These are phyloP conservation scores for Junonia oenone DNA, from an alignment of 2,888 invertebrate species.

Conservation along the genomic window DNA sequence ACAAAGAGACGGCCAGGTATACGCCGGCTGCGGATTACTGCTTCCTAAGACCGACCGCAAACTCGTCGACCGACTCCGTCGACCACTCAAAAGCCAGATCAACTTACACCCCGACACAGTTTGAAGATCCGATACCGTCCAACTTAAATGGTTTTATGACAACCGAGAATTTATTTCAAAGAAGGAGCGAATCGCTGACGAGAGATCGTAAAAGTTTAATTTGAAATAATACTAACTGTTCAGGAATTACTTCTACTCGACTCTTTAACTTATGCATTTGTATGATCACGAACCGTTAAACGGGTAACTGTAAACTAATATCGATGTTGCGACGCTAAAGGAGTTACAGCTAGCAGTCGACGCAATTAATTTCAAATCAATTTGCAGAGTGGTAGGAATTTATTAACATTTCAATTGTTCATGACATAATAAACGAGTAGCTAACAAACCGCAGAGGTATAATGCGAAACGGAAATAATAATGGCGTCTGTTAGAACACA, in stretches of 20 bases:
- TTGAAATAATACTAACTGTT: conserved; percentile 22
- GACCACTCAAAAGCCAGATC: conserved; percentile 31
- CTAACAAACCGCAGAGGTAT: conserved; percentile 60
- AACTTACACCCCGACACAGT: conserved; percentile 40
- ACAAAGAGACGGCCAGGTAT: conserved; percentile 70
- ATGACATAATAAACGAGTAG: conserved; percentile 51
- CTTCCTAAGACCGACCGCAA: conserved; percentile 40
- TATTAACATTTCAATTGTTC: conserved; percentile 66
- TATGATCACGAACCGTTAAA: conserved; percentile 55
- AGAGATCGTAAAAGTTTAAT: conserved; percentile 26
- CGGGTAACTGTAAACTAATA: conserved; percentile 54
- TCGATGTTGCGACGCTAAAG: conserved; percentile 34
- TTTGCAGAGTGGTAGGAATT: conserved; percentile 57
- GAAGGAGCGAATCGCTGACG: conserved; percentile 33
- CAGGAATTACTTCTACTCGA: conserved; percentile 7
- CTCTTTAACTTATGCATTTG: conserved; percentile 24
- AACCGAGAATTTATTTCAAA: conserved; percentile 51
- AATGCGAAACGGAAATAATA: conserved; percentile 74
- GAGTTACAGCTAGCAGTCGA: conserved; percentile 48
- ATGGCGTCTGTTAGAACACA: conserved; percentile 65
- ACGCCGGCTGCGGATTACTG: conserved; percentile 65
- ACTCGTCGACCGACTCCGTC: conserved; percentile 38
- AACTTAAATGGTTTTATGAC: conserved; percentile 68
- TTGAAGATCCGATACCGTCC: conserved; percentile 41
- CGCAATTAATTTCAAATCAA: conserved; percentile 66